phyloP scores from a whole-genome alignment of 1,140 invertebrate genomes.

The Magallana angulata region DNA sequence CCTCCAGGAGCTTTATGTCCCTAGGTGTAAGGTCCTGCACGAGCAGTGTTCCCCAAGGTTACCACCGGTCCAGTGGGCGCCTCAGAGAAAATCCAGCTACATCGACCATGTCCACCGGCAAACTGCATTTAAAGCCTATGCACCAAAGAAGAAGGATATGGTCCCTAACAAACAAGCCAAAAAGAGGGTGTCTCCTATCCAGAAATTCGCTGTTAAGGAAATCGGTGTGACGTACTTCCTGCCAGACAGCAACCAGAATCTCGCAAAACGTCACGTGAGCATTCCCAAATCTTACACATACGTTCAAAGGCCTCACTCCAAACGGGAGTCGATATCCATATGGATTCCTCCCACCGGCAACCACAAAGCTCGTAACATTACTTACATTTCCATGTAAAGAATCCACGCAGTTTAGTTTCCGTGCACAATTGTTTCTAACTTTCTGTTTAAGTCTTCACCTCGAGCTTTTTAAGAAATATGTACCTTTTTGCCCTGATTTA shows the following conservation, averaged over 20 bases:
- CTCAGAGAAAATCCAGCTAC: not conserved
- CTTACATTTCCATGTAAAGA: too few species aligned
- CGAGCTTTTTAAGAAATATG: too few species aligned
- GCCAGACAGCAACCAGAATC: constrained; percentile 39
- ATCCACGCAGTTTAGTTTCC: too few species aligned
- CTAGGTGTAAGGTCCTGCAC: constrained; percentile 23
- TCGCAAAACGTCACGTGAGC: constrained; percentile 44
- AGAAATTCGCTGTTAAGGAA: constrained; percentile 8
- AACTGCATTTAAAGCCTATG: constrained; percentile 22
- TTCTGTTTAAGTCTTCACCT: too few species aligned
- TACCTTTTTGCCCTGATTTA: too few species aligned
- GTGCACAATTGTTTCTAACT: too few species aligned
- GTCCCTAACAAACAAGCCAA: not conserved
- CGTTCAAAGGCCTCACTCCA: not conserved
- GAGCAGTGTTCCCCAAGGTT: constrained; percentile 11
- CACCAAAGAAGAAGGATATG: constrained; percentile 30
- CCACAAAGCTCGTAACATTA: too few species aligned
- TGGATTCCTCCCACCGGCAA: not conserved
- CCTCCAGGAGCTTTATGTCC: not conserved
- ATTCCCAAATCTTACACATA: constrained; percentile 25
- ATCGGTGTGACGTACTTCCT: constrained; percentile 23
- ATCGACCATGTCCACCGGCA: constrained; percentile 18
- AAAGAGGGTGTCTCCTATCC: not conserved
- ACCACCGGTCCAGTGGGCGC: constrained; percentile 22
- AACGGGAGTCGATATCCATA: not conserved